These are phyloP conservation scores for Carcinoscorpius rotundicauda DNA, from an alignment of 1,140 invertebrate genomes.

Conservation along the genomic window DNA sequence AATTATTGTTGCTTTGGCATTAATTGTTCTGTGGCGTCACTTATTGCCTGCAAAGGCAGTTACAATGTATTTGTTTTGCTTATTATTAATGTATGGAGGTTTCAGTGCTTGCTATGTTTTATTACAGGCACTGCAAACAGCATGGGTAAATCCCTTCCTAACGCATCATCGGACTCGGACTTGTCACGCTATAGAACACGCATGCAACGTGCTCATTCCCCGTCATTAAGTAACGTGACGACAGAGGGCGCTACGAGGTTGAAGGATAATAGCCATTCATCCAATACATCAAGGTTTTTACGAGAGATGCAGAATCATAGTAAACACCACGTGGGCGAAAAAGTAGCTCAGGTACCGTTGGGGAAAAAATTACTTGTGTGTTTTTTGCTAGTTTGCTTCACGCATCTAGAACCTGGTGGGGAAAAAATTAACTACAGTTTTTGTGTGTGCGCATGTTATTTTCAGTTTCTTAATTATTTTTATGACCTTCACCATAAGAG, in stretches of 20 bases:
- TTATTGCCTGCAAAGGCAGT: too few relatives aligned
- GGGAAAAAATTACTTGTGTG: too few relatives aligned
- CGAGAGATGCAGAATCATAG: slow-evolving; percentile 34
- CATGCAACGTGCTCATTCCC: slow-evolving; percentile 42
- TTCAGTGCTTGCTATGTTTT: background rate
- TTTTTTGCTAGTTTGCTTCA: too few relatives aligned
- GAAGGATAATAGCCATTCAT: slow-evolving; percentile 25
- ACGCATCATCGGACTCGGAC: slow-evolving; percentile 65
- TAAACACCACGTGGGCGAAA: slow-evolving; percentile 66
- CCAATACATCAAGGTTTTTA: slow-evolving; percentile 23
- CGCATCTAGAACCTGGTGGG: too few relatives aligned
- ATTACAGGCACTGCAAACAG: slow-evolving; percentile 31
- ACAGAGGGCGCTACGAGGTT: slow-evolving; percentile 36
- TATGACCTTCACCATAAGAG: too few relatives aligned
- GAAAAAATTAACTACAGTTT: too few relatives aligned
- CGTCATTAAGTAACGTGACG: slow-evolving; percentile 53
- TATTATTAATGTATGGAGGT: too few relatives aligned
- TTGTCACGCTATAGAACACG: slow-evolving; percentile 50
- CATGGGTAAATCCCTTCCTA: slow-evolving; percentile 44
- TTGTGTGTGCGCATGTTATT: too few relatives aligned
- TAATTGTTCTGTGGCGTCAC: too few relatives aligned
- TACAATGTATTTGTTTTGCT: too few relatives aligned
- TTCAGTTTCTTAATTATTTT: too few relatives aligned
- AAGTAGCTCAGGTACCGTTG: slow-evolving; percentile 59
- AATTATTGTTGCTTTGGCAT: too few relatives aligned